Base-by-base conservation (phyloP, 1,140 invertebrate species). In the Acromyrmex echinatior region DNA sequence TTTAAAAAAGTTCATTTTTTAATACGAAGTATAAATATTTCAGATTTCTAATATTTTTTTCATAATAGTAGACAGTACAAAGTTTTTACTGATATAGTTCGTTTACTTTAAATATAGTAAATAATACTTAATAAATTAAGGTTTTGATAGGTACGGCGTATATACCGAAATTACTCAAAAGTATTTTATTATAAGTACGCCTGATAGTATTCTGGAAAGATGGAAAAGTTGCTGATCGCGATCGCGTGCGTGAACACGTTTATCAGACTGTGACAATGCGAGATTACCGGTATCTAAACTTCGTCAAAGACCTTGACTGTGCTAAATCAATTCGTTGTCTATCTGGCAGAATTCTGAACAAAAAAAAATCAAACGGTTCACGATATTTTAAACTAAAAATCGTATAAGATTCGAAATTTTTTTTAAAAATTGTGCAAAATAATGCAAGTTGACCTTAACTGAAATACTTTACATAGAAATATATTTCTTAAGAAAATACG, bases 181-280 rank as follows among this genome's bases (percentile, higher is more conserved):
- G 18, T 39, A 25, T 39, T 7, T 6, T 39, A 39, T 39, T 39
- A 39, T 39, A 39, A 39, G 0, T 39, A 39, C 35, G 35, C 7
- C 7, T n/a, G 31, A 68, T 53, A 21, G 35, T 3, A 3, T 79
- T 28, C 35, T 70, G n/a, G 14, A 18, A 58, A 51, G n/a, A 31
- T 71, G 9, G 31, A 81, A 12, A 28, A 56, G 28, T 74, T 9
- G 28, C 18, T 35, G 58, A 81, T 71, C n/a, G 21, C 49, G 63
- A 80, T 80, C 28, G 39, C 31, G n/a, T 39, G 21, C 18, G 21
- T 12, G 28, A 35, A 60, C 39, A 45, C 16, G 58, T 53, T 78
- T 87, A 89, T 89, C 65, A 89, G 88, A 90, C 85, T 87, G 65
- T 89, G 73, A 89, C 85, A 78, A 25, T 73, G 25, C 18, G 60